Conservation (phyloP, 2,888 invertebrate genomes). For the Nymphalis urticae region DNA sequence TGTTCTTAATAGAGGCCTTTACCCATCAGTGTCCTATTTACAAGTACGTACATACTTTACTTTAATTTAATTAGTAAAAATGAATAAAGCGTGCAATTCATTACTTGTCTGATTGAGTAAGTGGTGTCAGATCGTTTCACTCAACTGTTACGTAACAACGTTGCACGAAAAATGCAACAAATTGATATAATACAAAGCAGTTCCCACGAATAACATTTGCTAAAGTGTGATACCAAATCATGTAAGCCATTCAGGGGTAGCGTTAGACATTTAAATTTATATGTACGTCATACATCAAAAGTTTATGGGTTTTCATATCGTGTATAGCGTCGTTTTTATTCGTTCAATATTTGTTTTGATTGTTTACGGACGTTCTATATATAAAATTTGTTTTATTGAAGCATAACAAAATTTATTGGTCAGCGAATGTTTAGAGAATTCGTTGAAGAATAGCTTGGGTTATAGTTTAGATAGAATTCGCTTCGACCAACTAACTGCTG, state of each 20-base stretch:
- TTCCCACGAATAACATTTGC: neutral
- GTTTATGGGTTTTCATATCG: constrained; percentile 2
- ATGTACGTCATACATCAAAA: neutral
- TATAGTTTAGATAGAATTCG: too few species aligned
- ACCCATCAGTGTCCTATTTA: too few species aligned
- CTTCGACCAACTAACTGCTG: too few species aligned
- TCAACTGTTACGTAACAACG: too few species aligned
- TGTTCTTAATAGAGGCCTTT: too few species aligned
- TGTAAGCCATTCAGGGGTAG: neutral
- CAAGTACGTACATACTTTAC: too few species aligned
- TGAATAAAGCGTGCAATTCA: too few species aligned
- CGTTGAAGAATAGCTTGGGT: neutral
- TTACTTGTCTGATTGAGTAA: too few species aligned
- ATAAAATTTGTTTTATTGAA: constrained; percentile 29
- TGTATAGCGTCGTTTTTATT: constrained; percentile 13
- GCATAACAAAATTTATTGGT: constrained; percentile 19
- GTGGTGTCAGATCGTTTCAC: too few species aligned
- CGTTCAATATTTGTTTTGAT: constrained; percentile 15
- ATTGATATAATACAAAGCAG: neutral
- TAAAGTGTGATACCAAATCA: neutral
- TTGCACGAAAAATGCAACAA: too few species aligned
- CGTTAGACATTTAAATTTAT: constrained; percentile 8
- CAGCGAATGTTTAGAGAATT: constrained; percentile 1
- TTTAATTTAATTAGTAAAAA: too few species aligned
- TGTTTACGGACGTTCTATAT: constrained; percentile 16